Evolutionary conservation across 2,888 invertebrate species (phyloP).

Genomic region (Tolmerus cingulatus): DNA sequence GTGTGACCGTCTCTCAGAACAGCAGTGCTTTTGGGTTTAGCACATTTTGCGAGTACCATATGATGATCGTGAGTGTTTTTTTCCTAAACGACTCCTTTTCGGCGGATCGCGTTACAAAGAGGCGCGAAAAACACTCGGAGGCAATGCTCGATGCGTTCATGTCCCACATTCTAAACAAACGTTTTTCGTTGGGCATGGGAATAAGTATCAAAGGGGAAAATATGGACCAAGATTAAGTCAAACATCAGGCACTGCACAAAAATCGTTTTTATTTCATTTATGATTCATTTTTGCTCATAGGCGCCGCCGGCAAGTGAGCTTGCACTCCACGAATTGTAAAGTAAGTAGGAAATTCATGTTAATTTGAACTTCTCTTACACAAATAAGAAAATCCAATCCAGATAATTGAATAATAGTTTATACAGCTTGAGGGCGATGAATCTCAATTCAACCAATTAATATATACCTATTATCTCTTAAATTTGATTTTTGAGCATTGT

Average conservation of each 20-base stretch:
- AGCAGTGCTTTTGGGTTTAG: neutral
- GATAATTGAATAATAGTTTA: too few species aligned
- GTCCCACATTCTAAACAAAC: neutral
- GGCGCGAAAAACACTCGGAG: neutral
- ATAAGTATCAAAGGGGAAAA: neutral
- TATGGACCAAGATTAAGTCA: neutral
- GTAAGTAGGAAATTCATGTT: too few species aligned
- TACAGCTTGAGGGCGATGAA: too few species aligned
- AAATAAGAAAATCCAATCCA: too few species aligned
- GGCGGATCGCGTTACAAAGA: neutral
- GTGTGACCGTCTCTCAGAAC: neutral
- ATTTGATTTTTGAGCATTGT: too few species aligned
- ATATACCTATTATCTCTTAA: too few species aligned
- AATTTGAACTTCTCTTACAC: too few species aligned
- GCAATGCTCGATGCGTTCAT: neutral
- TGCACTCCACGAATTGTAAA: too few species aligned
- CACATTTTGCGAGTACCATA: neutral
- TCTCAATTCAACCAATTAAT: too few species aligned
- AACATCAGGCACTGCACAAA: neutral
- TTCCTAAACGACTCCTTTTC: neutral
- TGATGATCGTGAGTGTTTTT: neutral
- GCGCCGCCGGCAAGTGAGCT: too few species aligned
- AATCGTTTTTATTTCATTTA: neutral
- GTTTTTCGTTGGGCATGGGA: slow-evolving; percentile 18
- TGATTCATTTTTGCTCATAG: neutral